A percentile compares a stretch with the other conserved stretches of the same genome.
Conservation (phyloP, 2,797 vertebrate genomes). For the Danionella dracula region DNA sequence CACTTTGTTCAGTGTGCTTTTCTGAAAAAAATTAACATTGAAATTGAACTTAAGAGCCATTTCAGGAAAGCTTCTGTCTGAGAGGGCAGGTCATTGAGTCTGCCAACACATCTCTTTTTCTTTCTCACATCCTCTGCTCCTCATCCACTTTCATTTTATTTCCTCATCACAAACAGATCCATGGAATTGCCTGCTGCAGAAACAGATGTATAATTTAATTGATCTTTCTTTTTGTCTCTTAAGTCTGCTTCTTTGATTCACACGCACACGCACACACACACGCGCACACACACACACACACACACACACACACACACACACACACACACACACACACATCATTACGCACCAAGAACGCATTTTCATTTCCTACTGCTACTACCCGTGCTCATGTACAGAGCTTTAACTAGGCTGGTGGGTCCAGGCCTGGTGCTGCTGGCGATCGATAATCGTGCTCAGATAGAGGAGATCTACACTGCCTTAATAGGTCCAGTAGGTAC, state of each 20-base stretch:
- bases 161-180: slow-evolving; percentile 66
- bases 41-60: too few species aligned
- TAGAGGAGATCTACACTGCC: slow-evolving; percentile 59
- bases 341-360: slow-evolving; percentile 74
- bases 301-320: too few species aligned
- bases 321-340: too few species aligned
- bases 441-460: slow-evolving; percentile 71
- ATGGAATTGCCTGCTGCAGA: slow-evolving; percentile 61
- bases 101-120: neutral
- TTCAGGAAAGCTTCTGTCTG: too few species aligned
- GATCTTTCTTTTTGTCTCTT: slow-evolving; percentile 57
- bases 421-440: slow-evolving; percentile 50
- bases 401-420: slow-evolving; percentile 66
- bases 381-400: slow-evolving; percentile 45
- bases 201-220: slow-evolving; percentile 70
- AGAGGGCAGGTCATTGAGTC: neutral
- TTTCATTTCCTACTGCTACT: slow-evolving; percentile 64
- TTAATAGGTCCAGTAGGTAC: slow-evolving; percentile 71
- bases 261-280: too few species aligned
- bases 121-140: slow-evolving; percentile 53
- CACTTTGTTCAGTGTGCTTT: too few species aligned
- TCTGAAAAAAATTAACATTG: too few species aligned
- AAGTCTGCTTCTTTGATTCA: slow-evolving; percentile 52
- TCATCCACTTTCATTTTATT: slow-evolving; percentile 57
- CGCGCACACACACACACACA: too few species aligned